Evolutionary conservation across 2,113 vertebrate genomes (phyloP).

Genomic region (Clarias batrachus): DNA sequence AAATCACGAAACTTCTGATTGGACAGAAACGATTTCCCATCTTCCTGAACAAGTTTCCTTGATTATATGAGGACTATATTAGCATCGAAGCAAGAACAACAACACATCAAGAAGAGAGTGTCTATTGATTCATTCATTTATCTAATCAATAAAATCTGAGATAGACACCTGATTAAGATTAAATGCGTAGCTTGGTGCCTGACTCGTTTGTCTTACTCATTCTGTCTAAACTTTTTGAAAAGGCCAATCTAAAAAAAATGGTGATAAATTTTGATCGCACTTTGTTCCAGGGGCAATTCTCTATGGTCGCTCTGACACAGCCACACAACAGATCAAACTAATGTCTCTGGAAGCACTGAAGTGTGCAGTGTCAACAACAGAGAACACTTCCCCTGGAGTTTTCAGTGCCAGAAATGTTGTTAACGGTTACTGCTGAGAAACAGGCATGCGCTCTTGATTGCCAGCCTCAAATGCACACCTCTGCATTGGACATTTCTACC

Average conservation of each 20-base stretch:
- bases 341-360: slow-evolving; percentile 24
- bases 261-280: slow-evolving; percentile 18
- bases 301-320: background rate
- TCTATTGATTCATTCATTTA: slow-evolving; percentile 44
- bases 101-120: slow-evolving; percentile 10
- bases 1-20: background rate
- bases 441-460: background rate
- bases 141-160: slow-evolving; percentile 32
- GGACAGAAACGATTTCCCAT: background rate
- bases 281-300: background rate
- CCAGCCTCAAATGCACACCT: background rate
- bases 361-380: background rate
- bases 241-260: background rate
- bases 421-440: slow-evolving; percentile 30
- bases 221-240: slow-evolving; percentile 20
- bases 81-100: slow-evolving; percentile 13
- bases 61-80: background rate
- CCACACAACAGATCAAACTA: slow-evolving; percentile 8
- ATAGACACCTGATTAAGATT: slow-evolving; percentile 49
- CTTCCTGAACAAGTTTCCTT: background rate
- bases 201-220: background rate
- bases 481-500: background rate
- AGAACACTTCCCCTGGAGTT: slow-evolving; percentile 3
- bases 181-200: slow-evolving; percentile 25
- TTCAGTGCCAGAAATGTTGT: slow-evolving; percentile 15